Percentiles rank a stretch among this genome's conserved stretches.
These are phyloP conservation scores for Lophotriccus pileatus DNA, from an alignment of 2,797 vertebrate genomes.

Conservation along the genomic window DNA sequence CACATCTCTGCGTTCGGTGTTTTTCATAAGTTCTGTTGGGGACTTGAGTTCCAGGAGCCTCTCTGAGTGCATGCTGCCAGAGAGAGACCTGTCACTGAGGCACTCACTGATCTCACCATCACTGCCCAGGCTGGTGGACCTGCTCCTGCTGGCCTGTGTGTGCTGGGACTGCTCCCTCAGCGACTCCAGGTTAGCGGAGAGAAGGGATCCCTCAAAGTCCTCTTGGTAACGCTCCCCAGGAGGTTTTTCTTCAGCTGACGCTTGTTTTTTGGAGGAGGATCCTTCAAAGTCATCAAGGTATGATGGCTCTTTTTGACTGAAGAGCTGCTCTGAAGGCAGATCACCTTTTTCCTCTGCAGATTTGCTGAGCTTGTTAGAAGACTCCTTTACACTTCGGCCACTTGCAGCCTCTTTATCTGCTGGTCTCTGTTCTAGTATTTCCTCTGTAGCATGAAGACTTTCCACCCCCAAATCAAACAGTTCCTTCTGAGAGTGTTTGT, in stretches of 20 bases:
- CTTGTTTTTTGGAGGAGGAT: conserved; percentile 72
- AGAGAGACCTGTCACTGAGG: conserved; percentile 77
- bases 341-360: conserved; percentile 53
- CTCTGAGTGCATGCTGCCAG: conserved; percentile 71
- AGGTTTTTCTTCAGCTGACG: conserved; percentile 39
- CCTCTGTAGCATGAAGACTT: conserved; percentile 26
- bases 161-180: conserved; percentile 36
- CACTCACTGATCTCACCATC: conserved; percentile 87
- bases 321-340: conserved; percentile 46
- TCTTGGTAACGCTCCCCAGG: conserved; percentile 68
- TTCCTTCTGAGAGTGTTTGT: not conserved
- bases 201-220: conserved; percentile 79
- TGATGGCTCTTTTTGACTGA: conserved; percentile 39
- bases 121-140: conserved; percentile 65
- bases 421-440: conserved; percentile 29
- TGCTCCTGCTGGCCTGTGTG: conserved; percentile 31
- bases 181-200: conserved; percentile 64
- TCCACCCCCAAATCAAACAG: not conserved
- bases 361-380: not conserved
- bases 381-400: conserved; percentile 5
- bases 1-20: conserved; percentile 69
- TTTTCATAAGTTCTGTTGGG: conserved; percentile 70
- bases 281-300: conserved; percentile 75
- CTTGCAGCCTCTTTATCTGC: not conserved
- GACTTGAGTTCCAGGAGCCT: conserved; percentile 78